phyloP scores from a whole-genome alignment of 53 echinoderm and acorn worm genomes.

The Actinopyga echinites region DNA sequence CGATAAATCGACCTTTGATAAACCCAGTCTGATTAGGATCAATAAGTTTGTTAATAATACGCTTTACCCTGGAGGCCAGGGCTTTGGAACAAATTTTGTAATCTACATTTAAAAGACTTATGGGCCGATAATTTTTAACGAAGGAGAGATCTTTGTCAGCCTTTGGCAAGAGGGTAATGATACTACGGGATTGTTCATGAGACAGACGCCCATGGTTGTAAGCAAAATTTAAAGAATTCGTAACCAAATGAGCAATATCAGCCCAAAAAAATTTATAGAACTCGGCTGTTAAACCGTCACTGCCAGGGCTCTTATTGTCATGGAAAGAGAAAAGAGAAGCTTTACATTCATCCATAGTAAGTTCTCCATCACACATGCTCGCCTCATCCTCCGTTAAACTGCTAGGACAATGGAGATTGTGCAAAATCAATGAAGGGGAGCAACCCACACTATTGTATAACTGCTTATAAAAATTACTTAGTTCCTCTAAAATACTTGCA shows the following conservation, averaged over 20 bases:
- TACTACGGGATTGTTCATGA: neutral
- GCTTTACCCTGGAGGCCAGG: too few relatives aligned
- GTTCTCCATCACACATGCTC: neutral
- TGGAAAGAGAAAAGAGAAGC: neutral
- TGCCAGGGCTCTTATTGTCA: too few relatives aligned
- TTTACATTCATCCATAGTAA: neutral
- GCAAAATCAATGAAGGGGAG: neutral
- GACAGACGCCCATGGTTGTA: neutral
- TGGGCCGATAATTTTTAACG: neutral
- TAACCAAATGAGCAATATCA: neutral
- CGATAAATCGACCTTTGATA: neutral
- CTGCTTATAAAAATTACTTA: neutral
- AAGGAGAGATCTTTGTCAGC: neutral
- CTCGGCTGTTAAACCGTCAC: neutral
- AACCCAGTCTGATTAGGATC: neutral
- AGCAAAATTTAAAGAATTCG: neutral
- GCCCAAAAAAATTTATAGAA: too few relatives aligned
- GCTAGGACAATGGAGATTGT: neutral
- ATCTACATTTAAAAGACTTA: conserved; percentile 2
- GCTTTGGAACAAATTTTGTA: conserved; percentile 1
- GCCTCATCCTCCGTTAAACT: neutral
- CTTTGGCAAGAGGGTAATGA: conserved; percentile 5
- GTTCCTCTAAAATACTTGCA: too few relatives aligned
- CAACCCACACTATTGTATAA: neutral
- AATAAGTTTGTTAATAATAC: neutral